Conservation (phyloP, 2,797 vertebrate species). For the Alosa sapidissima region DNA sequence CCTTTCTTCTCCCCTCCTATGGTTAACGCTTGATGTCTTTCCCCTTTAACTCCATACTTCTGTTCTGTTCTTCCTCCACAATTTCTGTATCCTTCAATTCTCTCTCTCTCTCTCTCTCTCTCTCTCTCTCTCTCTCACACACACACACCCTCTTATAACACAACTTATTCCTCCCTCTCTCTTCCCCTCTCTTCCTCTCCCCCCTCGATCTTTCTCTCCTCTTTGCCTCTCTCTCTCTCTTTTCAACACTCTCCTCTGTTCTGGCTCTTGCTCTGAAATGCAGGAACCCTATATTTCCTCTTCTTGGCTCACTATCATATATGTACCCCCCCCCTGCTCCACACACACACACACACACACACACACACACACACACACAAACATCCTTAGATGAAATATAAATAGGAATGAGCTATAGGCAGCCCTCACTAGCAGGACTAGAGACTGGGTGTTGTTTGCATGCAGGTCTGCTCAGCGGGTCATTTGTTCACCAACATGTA, state of each 20-base stretch:
- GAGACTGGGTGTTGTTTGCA: background rate
- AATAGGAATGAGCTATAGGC: background rate
- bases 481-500: background rate
- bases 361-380: background rate
- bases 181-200: background rate
- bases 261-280: background rate
- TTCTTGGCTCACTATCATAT: background rate
- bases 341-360: background rate
- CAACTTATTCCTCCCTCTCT: conserved; percentile 30
- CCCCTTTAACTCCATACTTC: background rate
- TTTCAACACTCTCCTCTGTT: background rate
- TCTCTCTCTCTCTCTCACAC: background rate
- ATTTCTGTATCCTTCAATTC: background rate
- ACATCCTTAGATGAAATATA: background rate
- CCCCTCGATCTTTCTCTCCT: background rate
- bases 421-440: background rate
- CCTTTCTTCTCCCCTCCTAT: background rate
- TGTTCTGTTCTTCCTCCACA: background rate
- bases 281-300: background rate
- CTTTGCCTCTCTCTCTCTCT: background rate
- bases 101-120: background rate
- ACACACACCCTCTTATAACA: conserved; percentile 36
- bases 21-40: background rate
- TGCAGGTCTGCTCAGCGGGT: background rate
- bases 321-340: background rate